Percentiles rank a stretch among this genome's conserved stretches.
Evolutionary conservation across 2,888 invertebrate species (phyloP).

Genomic region (Hofmannophila pseudospretella): DNA sequence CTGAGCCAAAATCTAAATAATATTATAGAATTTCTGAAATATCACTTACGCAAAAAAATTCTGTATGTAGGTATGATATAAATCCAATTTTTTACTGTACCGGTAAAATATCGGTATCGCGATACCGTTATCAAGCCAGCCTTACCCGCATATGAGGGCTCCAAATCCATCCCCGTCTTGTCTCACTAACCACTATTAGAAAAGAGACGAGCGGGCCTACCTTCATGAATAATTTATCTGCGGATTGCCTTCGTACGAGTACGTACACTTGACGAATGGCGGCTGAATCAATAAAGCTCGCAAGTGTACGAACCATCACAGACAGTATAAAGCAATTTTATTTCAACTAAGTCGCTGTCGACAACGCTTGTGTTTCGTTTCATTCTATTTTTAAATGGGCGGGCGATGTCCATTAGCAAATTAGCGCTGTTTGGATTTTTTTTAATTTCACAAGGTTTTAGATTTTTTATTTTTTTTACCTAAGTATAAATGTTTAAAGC

Average conservation of each 20-base stretch:
- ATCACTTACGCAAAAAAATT: too few species aligned
- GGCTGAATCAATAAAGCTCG: slow-evolving; percentile 43
- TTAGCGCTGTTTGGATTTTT: neutral
- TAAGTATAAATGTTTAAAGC: too few species aligned
- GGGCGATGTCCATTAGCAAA: neutral
- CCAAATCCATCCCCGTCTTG: slow-evolving; percentile 28
- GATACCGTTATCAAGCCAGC: too few species aligned
- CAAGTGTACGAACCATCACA: slow-evolving; percentile 31
- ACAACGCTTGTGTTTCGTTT: neutral
- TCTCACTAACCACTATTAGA: slow-evolving; percentile 47
- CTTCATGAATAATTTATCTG: slow-evolving; percentile 46
- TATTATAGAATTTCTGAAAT: too few species aligned
- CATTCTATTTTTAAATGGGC: neutral
- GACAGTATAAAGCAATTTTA: slow-evolving; percentile 28
- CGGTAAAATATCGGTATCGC: neutral
- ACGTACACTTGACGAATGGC: slow-evolving; percentile 40
- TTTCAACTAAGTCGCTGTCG: slow-evolving; percentile 10
- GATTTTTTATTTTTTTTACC: too few species aligned
- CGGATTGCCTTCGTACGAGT: slow-evolving; percentile 37
- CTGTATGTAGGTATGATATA: too few species aligned
- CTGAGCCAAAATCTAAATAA: too few species aligned
- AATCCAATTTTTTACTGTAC: neutral
- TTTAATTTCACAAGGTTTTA: too few species aligned
- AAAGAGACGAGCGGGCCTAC: slow-evolving; percentile 29
- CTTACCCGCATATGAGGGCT: slow-evolving; percentile 21